Evolutionary conservation across 35 echinoderm and acorn worm species (phyloP), one percentile per base, ranked within the genome.

Genomic region (Heliocidaris tuberculata): DNA sequence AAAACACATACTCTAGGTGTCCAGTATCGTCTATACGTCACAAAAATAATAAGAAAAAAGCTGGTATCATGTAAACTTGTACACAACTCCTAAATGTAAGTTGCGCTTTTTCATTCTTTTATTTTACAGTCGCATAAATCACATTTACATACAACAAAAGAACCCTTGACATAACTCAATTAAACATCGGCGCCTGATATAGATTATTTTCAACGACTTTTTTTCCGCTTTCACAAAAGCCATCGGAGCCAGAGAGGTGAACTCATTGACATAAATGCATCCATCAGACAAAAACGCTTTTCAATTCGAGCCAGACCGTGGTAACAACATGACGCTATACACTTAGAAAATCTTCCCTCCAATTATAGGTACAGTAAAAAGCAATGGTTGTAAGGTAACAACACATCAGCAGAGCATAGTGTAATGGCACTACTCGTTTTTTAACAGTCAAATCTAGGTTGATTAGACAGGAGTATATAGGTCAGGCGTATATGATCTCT

Each of bases 391-490:
- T 78, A 78, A 78, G 17, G 65, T 24, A 24, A 78, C 65, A 78
- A 27, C 65, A 21, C 27, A 78, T n/a, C 65, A 78, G 27, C 19
- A 78, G 6, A n/a, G 65, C 21, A 8, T 16, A 27, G 61, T 78
- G 27, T 78, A 78, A 78, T 78, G 27, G 65, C 65, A 78, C 65
- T 32, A 89, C 47, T 89, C 47, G 87, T 16, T 89, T 48, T 48
- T 89, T 89, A 89, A 48, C 87, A 89, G 17, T 32, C 11, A 89
- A 47, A 89, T 89, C 12, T 89, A 48, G 87, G 87, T 89, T 89
- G 87, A 89, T 89, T 89, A 89, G 87, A 47, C 87, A 89, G 65
- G 27, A 78, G 13, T 89, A 89, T 89, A 24, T 89, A 89, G 87
- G 87, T 89, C 87, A 42, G 31, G 31, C 87, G 31, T 89, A n/a